phyloP scores from a whole-genome alignment of 2,888 invertebrate genomes.

The Macroteleia sp. region DNA sequence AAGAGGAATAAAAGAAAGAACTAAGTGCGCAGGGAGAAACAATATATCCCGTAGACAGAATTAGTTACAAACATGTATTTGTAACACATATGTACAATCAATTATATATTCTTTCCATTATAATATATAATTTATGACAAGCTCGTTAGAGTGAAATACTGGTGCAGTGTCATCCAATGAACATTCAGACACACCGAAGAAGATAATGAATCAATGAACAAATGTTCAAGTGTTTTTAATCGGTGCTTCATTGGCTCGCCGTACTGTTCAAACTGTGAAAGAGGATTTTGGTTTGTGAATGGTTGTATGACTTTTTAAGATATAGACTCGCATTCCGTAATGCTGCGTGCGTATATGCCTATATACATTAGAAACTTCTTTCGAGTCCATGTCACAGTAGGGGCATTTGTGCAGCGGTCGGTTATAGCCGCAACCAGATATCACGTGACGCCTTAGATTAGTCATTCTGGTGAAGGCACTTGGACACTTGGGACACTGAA shows the following conservation, averaged over 20 bases:
- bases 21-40: conserved; percentile 29
- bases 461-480: conserved; percentile 65
- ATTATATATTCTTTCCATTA: background rate
- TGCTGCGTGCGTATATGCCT: conserved; percentile 75
- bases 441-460: conserved; percentile 62
- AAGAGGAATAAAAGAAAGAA: background rate
- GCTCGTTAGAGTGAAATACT: conserved; percentile 1
- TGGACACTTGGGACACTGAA: conserved; percentile 71
- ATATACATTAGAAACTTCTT: conserved; percentile 73
- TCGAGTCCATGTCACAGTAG: conserved; percentile 74
- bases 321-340: conserved; percentile 72
- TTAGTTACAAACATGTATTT: conserved; percentile 52
- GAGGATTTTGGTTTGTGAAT: conserved; percentile 30
- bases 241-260: background rate
- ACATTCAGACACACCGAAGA: background rate
- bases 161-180: background rate
- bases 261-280: conserved; percentile 1
- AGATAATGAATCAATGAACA: background rate
- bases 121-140: background rate
- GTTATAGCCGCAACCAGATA: conserved; percentile 79
- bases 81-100: conserved; percentile 43
- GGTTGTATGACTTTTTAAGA: conserved; percentile 64
- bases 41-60: conserved; percentile 12
- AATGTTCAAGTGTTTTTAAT: background rate
- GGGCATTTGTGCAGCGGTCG: conserved; percentile 78